Evolutionary conservation across 2,797 vertebrate species (phyloP).

Genomic region (Hemitrygon akajei): DNA sequence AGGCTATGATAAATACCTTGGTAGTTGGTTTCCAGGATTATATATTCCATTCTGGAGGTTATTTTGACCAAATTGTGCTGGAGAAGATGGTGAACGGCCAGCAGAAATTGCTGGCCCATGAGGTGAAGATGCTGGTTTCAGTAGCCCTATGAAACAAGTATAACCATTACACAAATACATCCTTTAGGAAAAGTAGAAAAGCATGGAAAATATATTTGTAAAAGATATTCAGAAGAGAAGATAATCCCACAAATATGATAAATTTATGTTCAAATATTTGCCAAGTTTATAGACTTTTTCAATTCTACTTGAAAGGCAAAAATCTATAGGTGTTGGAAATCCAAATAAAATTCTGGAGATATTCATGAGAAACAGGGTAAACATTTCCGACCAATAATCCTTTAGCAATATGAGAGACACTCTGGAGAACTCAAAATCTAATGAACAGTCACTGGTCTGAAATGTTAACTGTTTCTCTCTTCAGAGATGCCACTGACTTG

Average conservation of each 20-base stretch:
- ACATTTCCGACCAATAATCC: too few relatives aligned
- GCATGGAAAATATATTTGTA: not conserved
- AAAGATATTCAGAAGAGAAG: not conserved
- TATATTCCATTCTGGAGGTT: conserved; percentile 65
- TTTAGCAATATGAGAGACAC: too few relatives aligned
- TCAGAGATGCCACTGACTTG: too few relatives aligned
- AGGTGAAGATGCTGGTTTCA: conserved; percentile 52
- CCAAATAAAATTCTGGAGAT: too few relatives aligned
- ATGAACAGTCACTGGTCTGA: too few relatives aligned
- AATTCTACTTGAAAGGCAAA: not conserved
- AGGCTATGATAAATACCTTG: conserved; percentile 62
- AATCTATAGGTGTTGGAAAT: too few relatives aligned
- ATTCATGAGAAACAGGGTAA: too few relatives aligned
- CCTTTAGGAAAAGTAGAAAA: not conserved
- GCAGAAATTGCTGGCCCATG: conserved; percentile 54
- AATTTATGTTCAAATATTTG: not conserved
- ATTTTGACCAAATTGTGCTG: conserved; percentile 61
- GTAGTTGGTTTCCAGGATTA: conserved; percentile 53
- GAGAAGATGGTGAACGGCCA: conserved; percentile 53
- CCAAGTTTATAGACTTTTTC: not conserved
- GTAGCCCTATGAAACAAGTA: conserved; percentile 50
- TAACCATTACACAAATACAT: not conserved
- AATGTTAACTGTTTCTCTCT: too few relatives aligned
- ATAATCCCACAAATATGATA: not conserved
- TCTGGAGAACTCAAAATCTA: too few relatives aligned